Percentiles rank a stretch among this genome's conserved stretches.
These are phyloP conservation scores for Paramormyrops kingsleyae DNA, from an alignment of 2,113 vertebrate species.

Conservation along the genomic window DNA sequence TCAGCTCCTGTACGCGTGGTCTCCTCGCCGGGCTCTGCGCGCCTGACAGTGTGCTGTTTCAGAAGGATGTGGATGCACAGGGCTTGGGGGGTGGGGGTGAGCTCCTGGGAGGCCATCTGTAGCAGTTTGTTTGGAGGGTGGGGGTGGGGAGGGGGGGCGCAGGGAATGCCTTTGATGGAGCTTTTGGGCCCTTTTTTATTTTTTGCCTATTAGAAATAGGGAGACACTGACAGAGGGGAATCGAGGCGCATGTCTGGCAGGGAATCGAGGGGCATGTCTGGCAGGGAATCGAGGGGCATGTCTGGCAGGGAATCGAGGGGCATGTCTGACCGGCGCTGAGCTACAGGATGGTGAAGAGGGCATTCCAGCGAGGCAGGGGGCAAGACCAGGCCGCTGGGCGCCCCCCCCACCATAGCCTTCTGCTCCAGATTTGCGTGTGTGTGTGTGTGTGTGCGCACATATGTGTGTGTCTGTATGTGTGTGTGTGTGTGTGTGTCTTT, in stretches of 20 bases:
- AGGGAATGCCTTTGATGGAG: slow-evolving; percentile 46
- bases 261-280: too few relatives aligned
- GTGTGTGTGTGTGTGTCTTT: too few relatives aligned
- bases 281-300: slow-evolving; percentile 25
- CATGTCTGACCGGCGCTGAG: not conserved
- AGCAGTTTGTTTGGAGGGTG: not conserved
- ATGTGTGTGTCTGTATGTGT: too few relatives aligned
- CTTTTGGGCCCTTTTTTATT: slow-evolving; percentile 39
- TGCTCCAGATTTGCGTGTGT: not conserved
- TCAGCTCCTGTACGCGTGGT: not conserved
- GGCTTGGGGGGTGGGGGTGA: slow-evolving; percentile 8
- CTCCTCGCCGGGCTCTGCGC: not conserved
- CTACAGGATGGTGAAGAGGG: not conserved
- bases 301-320: slow-evolving; percentile 28
- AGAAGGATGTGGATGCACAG: not conserved
- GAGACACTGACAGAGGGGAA: slow-evolving; percentile 28
- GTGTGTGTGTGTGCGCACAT: too few relatives aligned
- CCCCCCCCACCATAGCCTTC: not conserved
- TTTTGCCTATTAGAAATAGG: slow-evolving; percentile 33
- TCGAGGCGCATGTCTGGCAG: too few relatives aligned
- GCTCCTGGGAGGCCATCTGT: not conserved
- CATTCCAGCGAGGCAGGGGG: not conserved
- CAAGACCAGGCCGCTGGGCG: not conserved
- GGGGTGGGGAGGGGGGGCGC: not conserved
- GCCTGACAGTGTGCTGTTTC: not conserved